Evolutionary conservation across 2,113 vertebrate species (phyloP).

Genomic region (Smithornis capensis): DNA sequence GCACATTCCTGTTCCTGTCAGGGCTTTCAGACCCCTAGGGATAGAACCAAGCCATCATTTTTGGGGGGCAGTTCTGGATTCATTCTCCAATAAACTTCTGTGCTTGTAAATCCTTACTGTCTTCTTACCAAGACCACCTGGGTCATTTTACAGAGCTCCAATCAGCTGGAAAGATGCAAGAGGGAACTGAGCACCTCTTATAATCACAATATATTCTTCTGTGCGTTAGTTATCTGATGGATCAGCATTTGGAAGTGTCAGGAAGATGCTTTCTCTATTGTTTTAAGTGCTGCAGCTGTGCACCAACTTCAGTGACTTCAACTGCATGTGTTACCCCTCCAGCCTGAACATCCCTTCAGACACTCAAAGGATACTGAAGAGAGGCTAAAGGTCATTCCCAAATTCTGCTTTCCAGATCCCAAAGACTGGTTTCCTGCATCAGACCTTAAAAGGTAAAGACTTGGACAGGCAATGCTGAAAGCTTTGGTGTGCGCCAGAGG

Average conservation of each 20-base stretch:
- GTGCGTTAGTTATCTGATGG: background rate
- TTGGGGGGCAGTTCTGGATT: background rate
- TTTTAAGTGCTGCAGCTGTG: background rate
- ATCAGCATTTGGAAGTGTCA: background rate
- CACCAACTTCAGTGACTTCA: background rate
- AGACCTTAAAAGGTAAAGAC: conserved; percentile 85
- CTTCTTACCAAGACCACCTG: background rate
- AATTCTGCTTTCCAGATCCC: conserved; percentile 95
- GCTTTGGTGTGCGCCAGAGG: background rate
- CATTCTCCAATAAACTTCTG: background rate
- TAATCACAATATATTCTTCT: background rate
- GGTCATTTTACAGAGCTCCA: background rate
- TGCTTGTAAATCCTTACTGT: background rate
- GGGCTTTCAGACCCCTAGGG: background rate
- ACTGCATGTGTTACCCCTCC: conserved; percentile 37
- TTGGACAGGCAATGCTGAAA: background rate
- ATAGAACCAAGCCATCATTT: background rate
- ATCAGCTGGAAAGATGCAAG: background rate
- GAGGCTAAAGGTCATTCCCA: conserved; percentile 92
- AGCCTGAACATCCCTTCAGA: conserved; percentile 90
- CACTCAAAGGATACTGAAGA: conserved; percentile 92
- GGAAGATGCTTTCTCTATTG: background rate
- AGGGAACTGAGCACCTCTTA: background rate
- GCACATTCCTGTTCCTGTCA: background rate
- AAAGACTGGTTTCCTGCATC: conserved; percentile 88